Conservation (phyloP, 1,140 invertebrate species). For the Caerostris extrusa region DNA sequence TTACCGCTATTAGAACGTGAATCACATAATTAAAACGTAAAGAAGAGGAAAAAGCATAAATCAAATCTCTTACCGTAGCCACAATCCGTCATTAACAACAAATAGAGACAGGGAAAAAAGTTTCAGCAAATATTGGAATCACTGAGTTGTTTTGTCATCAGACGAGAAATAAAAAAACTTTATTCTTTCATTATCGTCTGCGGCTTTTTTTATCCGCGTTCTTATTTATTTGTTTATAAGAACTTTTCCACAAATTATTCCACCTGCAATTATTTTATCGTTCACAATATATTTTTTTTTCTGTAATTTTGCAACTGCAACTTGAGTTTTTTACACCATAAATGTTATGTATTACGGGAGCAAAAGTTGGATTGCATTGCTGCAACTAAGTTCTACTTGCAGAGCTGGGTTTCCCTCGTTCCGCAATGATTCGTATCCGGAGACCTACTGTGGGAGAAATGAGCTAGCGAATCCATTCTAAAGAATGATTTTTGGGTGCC, state of each 20-base stretch:
- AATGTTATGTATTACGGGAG: neutral
- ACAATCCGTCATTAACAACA: slow-evolving; percentile 32
- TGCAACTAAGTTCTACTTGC: neutral
- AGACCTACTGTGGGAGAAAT: slow-evolving; percentile 49
- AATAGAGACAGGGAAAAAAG: slow-evolving; percentile 34
- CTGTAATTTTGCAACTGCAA: neutral
- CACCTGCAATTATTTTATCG: slow-evolving; percentile 25
- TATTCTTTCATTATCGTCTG: slow-evolving; percentile 16
- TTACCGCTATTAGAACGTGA: slow-evolving; percentile 54
- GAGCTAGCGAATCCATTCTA: slow-evolving; percentile 34
- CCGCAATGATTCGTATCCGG: slow-evolving; percentile 41
- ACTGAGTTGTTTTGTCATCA: slow-evolving; percentile 43
- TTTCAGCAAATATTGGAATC: slow-evolving; percentile 28
- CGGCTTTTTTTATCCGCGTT: slow-evolving; percentile 55
- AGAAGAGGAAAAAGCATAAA: slow-evolving; percentile 41
- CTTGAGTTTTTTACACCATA: neutral
- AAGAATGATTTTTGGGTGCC: slow-evolving; percentile 23
- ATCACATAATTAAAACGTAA: slow-evolving; percentile 58
- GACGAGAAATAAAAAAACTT: neutral
- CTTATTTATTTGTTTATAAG: neutral
- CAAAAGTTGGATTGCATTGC: neutral
- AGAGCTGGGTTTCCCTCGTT: neutral
- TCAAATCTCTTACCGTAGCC: slow-evolving; percentile 46
- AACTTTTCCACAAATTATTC: slow-evolving; percentile 21
- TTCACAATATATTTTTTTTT: neutral